Base-by-base conservation (phyloP, 2,113 vertebrate species). In the Paratilapia polleni region DNA sequence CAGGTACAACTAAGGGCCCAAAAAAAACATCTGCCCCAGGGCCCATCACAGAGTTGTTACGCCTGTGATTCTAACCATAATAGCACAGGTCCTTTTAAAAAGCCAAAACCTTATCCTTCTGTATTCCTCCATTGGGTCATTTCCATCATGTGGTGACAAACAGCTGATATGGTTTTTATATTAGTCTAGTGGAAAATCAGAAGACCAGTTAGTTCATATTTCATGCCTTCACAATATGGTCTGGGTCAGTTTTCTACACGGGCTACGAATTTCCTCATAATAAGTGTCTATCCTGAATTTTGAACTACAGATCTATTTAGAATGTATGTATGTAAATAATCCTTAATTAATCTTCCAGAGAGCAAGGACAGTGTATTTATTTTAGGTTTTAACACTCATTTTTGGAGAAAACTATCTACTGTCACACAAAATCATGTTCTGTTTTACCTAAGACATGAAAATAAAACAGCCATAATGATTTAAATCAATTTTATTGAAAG, bases 271-370 rank as follows among this genome's bases (percentile, higher is more conserved):
- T 1, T 8, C 4, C 36, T 41, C 7, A 3, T 41, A 64, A 41
- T 64, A 15, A 47, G 63, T 68, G 38, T 47, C 22, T 36, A 68
- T 19, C 17, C 14, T 22, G 24, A 43, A 6, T 1, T 43, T 66
- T 66, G 38, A 66, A 68, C n/a, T 10, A 47, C 14, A 47, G 63
- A 66, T 43, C 36, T 66, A n/a, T 64, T 24, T 41, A 64, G 62
- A 41, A 1, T 22, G 41, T 0, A 13, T 22, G 43, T 0, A 13
- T 15, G 43, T 31, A 31, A 31, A 31, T 31, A 31, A 31, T 47
- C 63, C 8, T 22, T 47, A 47, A 47, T 68, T 10, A 47, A 24
- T 66, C n/a, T 66, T 24, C 24, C 13, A 26, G n/a, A 47, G 64
- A 47, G 63, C 63, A 66, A 7, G 7, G 62, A 66, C 36, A 24